These are phyloP conservation scores for Rhopalosiphum maidis DNA, from an alignment of 1,140 invertebrate genomes.

Conservation along the genomic window DNA sequence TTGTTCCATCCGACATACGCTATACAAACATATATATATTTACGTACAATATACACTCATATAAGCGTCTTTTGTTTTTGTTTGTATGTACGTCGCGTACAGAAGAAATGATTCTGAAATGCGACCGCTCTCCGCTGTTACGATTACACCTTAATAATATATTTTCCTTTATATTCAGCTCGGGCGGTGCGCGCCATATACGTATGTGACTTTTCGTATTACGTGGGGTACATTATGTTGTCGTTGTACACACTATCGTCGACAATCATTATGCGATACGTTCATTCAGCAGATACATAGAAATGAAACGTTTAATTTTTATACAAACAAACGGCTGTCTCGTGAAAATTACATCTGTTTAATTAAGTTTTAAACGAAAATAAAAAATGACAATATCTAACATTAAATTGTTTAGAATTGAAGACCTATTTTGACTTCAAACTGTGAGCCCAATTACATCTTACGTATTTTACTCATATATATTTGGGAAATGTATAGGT, in stretches of 20 bases:
- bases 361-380: background rate
- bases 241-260: background rate
- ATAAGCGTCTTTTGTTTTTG: background rate
- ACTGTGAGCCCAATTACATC: background rate
- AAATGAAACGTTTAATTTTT: background rate
- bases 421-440: background rate
- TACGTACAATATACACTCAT: background rate
- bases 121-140: background rate
- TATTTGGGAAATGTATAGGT: background rate
- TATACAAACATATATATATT: background rate
- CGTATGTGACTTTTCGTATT: background rate
- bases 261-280: background rate
- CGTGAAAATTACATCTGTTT: background rate
- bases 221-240: background rate
- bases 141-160: background rate
- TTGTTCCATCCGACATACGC: background rate
- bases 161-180: background rate
- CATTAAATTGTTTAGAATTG: background rate
- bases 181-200: background rate
- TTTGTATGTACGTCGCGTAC: background rate
- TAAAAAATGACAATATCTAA: background rate
- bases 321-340: background rate
- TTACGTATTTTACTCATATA: background rate
- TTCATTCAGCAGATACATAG: background rate
- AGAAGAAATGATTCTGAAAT: constrained; percentile 8